Evolutionary conservation across 2,113 vertebrate genomes (phyloP).

Genomic region (Tetrax tetrax): DNA sequence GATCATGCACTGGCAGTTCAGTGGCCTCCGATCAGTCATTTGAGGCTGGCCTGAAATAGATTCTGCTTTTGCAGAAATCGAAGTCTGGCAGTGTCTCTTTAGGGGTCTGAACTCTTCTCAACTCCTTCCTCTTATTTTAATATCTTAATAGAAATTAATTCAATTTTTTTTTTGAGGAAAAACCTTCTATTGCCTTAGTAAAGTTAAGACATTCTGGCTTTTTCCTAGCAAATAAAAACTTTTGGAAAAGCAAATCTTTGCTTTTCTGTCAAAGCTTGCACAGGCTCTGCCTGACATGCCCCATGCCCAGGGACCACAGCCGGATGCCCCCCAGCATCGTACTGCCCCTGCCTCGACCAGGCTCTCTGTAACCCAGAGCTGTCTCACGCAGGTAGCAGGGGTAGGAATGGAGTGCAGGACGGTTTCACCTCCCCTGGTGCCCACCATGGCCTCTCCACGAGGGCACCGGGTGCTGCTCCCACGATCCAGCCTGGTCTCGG

Average conservation of each 20-base stretch:
- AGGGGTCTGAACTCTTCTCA: background rate
- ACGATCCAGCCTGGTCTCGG: background rate
- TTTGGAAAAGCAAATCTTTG: background rate
- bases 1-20: background rate
- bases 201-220: background rate
- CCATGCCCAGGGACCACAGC: background rate
- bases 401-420: background rate
- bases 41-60: background rate
- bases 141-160: background rate
- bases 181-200: background rate
- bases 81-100: background rate
- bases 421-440: background rate
- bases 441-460: fast-evolving
- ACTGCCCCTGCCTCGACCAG: background rate
- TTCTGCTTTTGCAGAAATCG: background rate
- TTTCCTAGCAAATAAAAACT: background rate
- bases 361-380: background rate
- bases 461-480: background rate
- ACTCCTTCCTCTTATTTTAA: background rate
- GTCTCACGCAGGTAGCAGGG: background rate
- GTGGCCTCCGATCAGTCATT: fast-evolving
- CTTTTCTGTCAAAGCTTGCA: background rate
- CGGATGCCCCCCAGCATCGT: background rate
- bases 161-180: background rate
- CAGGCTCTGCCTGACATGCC: background rate